Percentiles rank a stretch among this genome's conserved stretches.
phyloP scores from a whole-genome alignment of 2,113 vertebrate genomes.

The Lamprologus sp. region DNA sequence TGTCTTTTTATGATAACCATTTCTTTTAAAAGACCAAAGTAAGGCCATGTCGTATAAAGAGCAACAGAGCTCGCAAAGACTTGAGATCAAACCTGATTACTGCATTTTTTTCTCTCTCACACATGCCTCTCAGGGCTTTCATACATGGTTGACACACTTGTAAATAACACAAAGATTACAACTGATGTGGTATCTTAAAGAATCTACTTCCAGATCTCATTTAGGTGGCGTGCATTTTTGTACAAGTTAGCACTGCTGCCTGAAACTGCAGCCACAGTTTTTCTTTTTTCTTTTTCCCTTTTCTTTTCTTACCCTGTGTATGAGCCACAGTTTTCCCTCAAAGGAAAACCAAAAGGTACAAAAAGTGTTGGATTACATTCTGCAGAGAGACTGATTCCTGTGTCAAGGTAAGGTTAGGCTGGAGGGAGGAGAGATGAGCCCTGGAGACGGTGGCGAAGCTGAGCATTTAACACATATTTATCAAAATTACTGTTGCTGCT shows the following conservation, averaged over 20 bases:
- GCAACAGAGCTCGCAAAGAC: not conserved
- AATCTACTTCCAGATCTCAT: not conserved
- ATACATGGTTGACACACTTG: not conserved
- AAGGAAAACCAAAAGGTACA: conserved; percentile 37
- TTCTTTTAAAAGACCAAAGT: not conserved
- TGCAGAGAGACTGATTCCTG: conserved; percentile 30
- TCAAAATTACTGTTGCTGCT: conserved; percentile 5
- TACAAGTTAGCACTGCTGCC: conserved; percentile 14
- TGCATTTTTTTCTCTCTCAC: not conserved
- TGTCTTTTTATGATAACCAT: not conserved
- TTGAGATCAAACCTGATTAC: not conserved
- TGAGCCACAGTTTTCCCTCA: conserved; percentile 39
- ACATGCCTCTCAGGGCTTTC: not conserved
- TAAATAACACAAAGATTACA: not conserved
- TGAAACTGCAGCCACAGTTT: not conserved
- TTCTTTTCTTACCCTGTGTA: not conserved
- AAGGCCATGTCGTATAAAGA: not conserved
- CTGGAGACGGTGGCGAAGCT: not conserved
- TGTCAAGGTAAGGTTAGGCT: conserved; percentile 58
- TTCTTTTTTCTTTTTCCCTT: not conserved
- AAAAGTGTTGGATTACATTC: conserved; percentile 50
- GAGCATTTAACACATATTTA: not conserved
- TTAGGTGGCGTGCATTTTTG: not conserved
- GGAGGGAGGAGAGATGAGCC: not conserved
- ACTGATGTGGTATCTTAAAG: not conserved